Conservation (phyloP, 1,140 invertebrate genomes). For the Melipona quadrifasciata region DNA sequence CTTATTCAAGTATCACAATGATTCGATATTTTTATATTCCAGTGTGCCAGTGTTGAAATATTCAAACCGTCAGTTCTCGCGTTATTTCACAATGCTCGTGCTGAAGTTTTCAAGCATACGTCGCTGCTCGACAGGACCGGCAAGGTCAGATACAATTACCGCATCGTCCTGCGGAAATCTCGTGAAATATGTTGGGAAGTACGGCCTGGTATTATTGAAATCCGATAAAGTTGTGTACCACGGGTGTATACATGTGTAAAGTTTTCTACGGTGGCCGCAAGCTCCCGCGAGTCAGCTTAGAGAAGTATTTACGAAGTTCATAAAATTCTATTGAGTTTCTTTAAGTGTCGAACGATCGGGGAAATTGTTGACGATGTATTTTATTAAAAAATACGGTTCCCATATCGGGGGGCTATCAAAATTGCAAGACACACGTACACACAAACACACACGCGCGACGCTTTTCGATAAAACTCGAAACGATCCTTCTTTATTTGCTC, state of each 20-base stretch:
- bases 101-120: not conserved
- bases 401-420: not conserved
- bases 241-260: conserved; percentile 11
- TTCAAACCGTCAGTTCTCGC: not conserved
- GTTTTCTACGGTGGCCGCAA: not conserved
- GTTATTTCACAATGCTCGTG: not conserved
- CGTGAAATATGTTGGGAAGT: conserved; percentile 12
- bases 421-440: not conserved
- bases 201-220: conserved; percentile 17
- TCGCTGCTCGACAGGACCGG: not conserved
- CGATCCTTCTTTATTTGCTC: not conserved
- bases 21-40: too few relatives aligned
- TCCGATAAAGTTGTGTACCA: conserved; percentile 12
- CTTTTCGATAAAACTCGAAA: conserved; percentile 1
- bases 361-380: conserved; percentile 15
- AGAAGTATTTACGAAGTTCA: conserved; percentile 35
- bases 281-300: conserved; percentile 15
- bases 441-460: too few relatives aligned
- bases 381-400: not conserved
- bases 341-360: conserved; percentile 18
- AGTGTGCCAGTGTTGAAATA: too few relatives aligned
- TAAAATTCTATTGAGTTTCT: conserved; percentile 38
- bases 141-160: not conserved
- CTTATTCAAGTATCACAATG: too few relatives aligned
- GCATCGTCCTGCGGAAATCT: not conserved